Evolutionary conservation across 2,888 invertebrate species (phyloP).

Genomic region (Ypsolopha sequella): DNA sequence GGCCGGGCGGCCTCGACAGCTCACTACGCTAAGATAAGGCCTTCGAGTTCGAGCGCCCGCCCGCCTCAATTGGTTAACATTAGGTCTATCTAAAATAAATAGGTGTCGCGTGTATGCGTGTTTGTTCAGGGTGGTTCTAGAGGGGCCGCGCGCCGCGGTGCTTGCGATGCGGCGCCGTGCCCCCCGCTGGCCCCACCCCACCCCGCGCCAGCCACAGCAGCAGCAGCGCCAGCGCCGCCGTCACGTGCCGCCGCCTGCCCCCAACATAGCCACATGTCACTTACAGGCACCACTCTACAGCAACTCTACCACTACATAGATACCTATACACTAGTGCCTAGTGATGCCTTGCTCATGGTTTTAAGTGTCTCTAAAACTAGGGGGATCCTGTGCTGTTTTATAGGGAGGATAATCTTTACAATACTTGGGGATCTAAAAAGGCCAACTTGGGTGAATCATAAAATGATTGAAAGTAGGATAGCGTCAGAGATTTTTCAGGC

Average conservation of each 20-base stretch:
- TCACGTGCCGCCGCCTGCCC: constrained; percentile 19
- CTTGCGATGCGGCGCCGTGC: constrained; percentile 52
- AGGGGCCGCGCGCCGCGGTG: constrained; percentile 66
- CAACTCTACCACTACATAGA: no score
- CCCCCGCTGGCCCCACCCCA: constrained; percentile 41
- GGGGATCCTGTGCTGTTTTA: no score
- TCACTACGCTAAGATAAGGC: constrained; percentile 36
- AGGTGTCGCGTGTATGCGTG: constrained; percentile 22
- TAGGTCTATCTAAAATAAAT: constrained; percentile 68
- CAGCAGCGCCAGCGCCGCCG: constrained; percentile 38
- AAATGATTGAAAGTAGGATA: no score
- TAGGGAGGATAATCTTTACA: no score
- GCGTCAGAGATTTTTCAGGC: no score
- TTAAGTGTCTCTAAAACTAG: no score
- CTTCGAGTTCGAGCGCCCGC: constrained; percentile 29
- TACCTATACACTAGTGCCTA: no score
- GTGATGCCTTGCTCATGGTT: no score
- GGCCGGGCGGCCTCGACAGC: constrained; percentile 32
- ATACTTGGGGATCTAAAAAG: no score
- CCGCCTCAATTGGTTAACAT: constrained; percentile 61
- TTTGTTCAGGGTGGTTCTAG: constrained; percentile 64
- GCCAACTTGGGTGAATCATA: no score
- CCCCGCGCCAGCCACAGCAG: constrained; percentile 43
- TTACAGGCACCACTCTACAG: no score
- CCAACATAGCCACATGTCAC: constrained; percentile 1